Conservation (phyloP, 2,888 invertebrate genomes). For the Clanis bilineata region DNA sequence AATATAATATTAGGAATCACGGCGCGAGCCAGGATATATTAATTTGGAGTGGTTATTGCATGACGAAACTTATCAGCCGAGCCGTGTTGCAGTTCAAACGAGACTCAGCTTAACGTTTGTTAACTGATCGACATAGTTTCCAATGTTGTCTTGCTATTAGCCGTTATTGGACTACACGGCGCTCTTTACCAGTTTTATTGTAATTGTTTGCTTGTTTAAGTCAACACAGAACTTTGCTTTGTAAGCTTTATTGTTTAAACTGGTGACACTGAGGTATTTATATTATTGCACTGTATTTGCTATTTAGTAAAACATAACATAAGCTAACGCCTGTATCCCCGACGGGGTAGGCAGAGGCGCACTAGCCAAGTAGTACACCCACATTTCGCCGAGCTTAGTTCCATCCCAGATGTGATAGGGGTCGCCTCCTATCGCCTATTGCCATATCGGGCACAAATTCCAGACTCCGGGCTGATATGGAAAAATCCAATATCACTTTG, state of each 20-base stretch:
- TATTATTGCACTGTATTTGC: too few relatives aligned
- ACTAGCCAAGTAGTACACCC: too few relatives aligned
- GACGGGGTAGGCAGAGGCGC: too few relatives aligned
- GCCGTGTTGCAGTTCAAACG: conserved; percentile 20
- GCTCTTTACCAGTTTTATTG: not conserved
- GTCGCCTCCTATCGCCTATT: too few relatives aligned
- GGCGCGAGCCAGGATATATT: conserved; percentile 82
- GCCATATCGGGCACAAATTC: too few relatives aligned
- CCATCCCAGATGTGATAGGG: too few relatives aligned
- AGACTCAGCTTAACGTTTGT: conserved; percentile 19
- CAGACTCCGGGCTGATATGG: too few relatives aligned
- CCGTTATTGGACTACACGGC: not conserved
- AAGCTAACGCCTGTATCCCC: too few relatives aligned
- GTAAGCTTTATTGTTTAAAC: not conserved
- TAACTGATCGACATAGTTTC: conserved; percentile 13
- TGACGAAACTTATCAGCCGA: conserved; percentile 53
- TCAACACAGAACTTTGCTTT: not conserved
- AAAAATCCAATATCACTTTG: too few relatives aligned
- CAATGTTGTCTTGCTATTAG: not conserved
- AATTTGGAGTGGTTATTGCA: conserved; percentile 75
- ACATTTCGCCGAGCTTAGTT: too few relatives aligned
- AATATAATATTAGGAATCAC: conserved; percentile 83
- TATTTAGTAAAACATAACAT: too few relatives aligned
- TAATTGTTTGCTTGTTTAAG: not conserved
- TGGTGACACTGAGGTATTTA: too few relatives aligned